Base-by-base conservation (phyloP, 2,113 vertebrate species). In the Miniopterus natalensis region DNA sequence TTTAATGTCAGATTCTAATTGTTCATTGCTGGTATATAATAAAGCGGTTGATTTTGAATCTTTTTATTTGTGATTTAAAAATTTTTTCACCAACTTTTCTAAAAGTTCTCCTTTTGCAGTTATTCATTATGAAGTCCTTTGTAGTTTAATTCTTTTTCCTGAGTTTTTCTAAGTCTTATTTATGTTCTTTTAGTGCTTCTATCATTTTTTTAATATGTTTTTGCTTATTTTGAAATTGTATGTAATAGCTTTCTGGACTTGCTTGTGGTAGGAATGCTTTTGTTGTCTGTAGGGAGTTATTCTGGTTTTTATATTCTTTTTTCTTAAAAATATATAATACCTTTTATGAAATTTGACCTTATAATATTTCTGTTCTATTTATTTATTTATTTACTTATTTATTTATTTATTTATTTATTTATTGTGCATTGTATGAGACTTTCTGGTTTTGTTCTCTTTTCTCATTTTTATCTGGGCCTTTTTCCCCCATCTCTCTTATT, bases 171-270 rank as follows among this genome's bases (percentile, higher is more conserved):
- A 74, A 81, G 27, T 55, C 36, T 78, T 47, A 83, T 71, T 36
- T 86, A 80, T 73, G 29, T 93, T 87, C 53, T 71, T 70, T 73
- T 65, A 88, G 36, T 78, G 73, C 10, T 53, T 90, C 47, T 83
- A 23, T 66, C 21, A 36, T 66, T 74, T 66, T 94, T 21, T 88
- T 81, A 88, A 73, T 74, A 61, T 1, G 13, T 84, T 89, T 84
- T 55, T 68, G 51, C 49, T 59, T 61, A 53, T 77, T 90, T 84
- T 90, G 61, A 94, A 84, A 61, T 61, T 70, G 25, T 61, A 84
- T 65, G 1, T 84, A 49, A 68, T 84, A 59, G 40, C 75, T 84
- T 90, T 68, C 0, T 6, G 42, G 13, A 3, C 18, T 2, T 90
- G 23, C 75, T 84, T 90, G 40, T 59, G 14, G 13, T 84, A 78